A percentile compares a stretch with the other conserved stretches of the same genome.
phyloP scores from a whole-genome alignment of 64 coral and sea anemone genomes.

The Cladopsammia gracilis region DNA sequence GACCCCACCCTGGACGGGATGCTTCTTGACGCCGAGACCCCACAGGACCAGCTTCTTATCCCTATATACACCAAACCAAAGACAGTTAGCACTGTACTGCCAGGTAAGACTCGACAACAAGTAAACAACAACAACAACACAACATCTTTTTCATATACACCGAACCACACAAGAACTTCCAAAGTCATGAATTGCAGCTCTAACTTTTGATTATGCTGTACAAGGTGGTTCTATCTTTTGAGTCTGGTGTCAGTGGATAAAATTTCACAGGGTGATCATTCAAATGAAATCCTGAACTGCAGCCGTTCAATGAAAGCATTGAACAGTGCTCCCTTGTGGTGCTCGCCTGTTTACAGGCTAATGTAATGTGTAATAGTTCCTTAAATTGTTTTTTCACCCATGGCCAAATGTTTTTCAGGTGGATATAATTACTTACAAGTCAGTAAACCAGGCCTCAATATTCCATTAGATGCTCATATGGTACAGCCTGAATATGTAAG shows the following conservation, averaged over 20 bases:
- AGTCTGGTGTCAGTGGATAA: neutral
- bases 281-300: neutral
- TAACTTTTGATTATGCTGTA: neutral
- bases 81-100: conserved; percentile 75
- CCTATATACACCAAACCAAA: conserved; percentile 95
- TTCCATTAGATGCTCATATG: conserved; percentile 93
- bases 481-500: conserved; percentile 99
- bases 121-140: too few relatives aligned
- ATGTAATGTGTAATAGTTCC: too few relatives aligned
- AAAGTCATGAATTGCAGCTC: too few relatives aligned
- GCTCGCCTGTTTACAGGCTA: neutral
- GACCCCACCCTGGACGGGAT: conserved; percentile 94
- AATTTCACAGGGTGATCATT: neutral
- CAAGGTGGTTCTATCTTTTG: neutral
- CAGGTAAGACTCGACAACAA: conserved; percentile 59
- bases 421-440: conserved; percentile 93
- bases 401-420: conserved; percentile 43
- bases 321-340: neutral
- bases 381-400: neutral
- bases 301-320: neutral
- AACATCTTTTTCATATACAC: too few relatives aligned
- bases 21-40: conserved; percentile 51
- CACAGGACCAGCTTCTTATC: conserved; percentile 71
- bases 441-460: conserved; percentile 87
- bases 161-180: too few relatives aligned